Percentiles rank a stretch among this genome's conserved stretches.
phyloP scores from a whole-genome alignment of 2,888 invertebrate species.

The Scrobipalpa atriplicella region DNA sequence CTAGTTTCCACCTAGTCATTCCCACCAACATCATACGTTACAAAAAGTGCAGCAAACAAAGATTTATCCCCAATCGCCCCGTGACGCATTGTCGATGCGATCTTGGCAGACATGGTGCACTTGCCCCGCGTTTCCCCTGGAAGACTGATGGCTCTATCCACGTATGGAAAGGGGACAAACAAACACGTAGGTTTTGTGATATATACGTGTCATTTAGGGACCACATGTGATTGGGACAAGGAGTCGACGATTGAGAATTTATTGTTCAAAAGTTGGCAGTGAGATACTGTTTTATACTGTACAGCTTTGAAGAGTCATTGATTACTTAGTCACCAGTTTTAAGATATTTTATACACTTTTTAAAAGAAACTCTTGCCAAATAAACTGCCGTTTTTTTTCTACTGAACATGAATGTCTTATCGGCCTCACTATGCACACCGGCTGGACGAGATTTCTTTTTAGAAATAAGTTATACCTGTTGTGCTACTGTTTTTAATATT shows the following conservation, averaged over 20 bases:
- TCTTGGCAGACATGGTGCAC: conserved; percentile 27
- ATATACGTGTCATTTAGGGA: conserved; percentile 16
- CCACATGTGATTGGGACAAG: conserved; percentile 29
- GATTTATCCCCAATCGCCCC: conserved; percentile 22
- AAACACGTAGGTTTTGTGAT: conserved; percentile 27
- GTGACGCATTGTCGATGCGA: conserved; percentile 32
- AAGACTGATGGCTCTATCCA: conserved; percentile 26
- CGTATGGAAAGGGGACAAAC: not conserved
- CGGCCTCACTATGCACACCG: too few relatives aligned
- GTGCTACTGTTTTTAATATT: too few relatives aligned
- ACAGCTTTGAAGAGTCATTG: too few relatives aligned
- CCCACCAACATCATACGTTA: conserved; percentile 12
- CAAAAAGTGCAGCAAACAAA: conserved; percentile 22
- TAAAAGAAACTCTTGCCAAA: too few relatives aligned
- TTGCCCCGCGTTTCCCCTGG: conserved; percentile 16
- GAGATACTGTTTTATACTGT: too few relatives aligned
- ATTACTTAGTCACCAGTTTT: too few relatives aligned
- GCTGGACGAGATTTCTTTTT: too few relatives aligned
- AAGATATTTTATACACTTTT: too few relatives aligned
- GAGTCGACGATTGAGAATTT: conserved; percentile 37
- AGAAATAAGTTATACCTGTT: too few relatives aligned
- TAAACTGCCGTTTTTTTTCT: too few relatives aligned
- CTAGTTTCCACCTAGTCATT: too few relatives aligned
- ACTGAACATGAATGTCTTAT: too few relatives aligned
- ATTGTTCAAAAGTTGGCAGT: not conserved